Percentiles rank a stretch among this genome's conserved stretches.
phyloP scores from a whole-genome alignment of 2,797 vertebrate genomes.

The Fistularia commersonii region DNA sequence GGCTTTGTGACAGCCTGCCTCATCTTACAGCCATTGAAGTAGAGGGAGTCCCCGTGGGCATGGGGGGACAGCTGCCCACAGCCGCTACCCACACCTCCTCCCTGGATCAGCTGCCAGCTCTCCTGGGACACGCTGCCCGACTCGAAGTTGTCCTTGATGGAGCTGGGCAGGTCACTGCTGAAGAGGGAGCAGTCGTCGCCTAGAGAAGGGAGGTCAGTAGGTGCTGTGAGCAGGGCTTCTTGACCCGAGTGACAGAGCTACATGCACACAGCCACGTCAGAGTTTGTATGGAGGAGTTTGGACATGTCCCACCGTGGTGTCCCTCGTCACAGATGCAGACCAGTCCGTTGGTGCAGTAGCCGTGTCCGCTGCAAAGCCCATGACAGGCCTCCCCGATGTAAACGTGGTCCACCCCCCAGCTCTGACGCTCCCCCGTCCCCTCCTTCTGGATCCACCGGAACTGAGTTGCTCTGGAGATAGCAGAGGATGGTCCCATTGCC shows the following conservation, averaged over 20 bases:
- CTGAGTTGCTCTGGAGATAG: constrained; percentile 85
- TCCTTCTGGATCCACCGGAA: constrained; percentile 98
- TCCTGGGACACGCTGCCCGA: constrained; percentile 88
- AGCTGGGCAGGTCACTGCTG: constrained; percentile 89
- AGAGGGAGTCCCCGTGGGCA: constrained; percentile 94
- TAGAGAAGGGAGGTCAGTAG: constrained; percentile 35
- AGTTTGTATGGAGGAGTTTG: not conserved
- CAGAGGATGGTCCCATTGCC: too few species aligned
- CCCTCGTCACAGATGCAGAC: constrained; percentile 96
- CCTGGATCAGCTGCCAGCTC: constrained; percentile 96
- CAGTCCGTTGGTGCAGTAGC: constrained; percentile 89
- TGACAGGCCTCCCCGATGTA: constrained; percentile 96
- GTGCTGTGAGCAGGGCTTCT: not conserved
- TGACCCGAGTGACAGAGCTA: not conserved
- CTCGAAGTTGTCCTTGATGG: constrained; percentile 98
- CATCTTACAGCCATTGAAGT: constrained; percentile 96
- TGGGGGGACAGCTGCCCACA: constrained; percentile 96
- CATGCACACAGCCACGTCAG: not conserved
- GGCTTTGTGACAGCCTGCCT: constrained; percentile 94
- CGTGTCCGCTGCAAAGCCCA: constrained; percentile 90
- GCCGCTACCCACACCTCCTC: constrained; percentile 90
- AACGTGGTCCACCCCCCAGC: constrained; percentile 95
- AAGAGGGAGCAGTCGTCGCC: constrained; percentile 95
- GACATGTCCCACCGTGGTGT: constrained; percentile 81
- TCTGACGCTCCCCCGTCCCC: constrained; percentile 86